Evolutionary conservation across 2,113 vertebrate genomes (phyloP), one percentile per base, ranked within the genome.

Genomic region (Lepus europaeus): DNA sequence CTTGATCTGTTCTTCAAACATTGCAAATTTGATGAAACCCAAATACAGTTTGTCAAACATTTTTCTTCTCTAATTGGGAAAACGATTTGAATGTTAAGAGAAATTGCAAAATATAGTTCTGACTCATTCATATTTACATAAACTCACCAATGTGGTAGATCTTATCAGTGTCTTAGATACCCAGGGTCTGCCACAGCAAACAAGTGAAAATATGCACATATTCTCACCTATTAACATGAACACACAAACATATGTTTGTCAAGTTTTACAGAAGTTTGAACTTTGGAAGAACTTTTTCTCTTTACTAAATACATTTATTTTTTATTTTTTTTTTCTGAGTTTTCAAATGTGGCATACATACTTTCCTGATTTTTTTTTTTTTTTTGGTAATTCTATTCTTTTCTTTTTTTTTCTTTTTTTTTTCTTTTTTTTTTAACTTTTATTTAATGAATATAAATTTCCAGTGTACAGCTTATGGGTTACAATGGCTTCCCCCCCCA

Each of bases 1-100:
- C 90, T 96, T 94, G 95, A 97, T 96, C 95, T 97, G 86, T 97
- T 96, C 97, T 93, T 97, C 89, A 97, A 97, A 97, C 94, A 96
- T 2, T 91, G 88, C 88, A 96, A 92, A 96, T 96, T 64, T 97
- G 93, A 96, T 95, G 95, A 97, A 96, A 95, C 66, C 61, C 86
- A 89, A 96, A 97, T 89, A 93, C 66, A 94, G 90, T 95, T 97
- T 96, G 89, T 96, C 79, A 96, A 96, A 93, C 79, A 92, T 88
- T 95, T 97, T 95, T 87, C 89, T 94, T 96, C 79, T 88, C 82
- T 97, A 97, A 97, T 97, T 97, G 79, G 53, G 90, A 95, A 96
- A 96, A 86, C 0, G 79, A 96, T 93, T 87, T 95, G 88, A 95
- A 92, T 96, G 88, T 92, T 93, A 95, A 89, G 82, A 93, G 53